These are phyloP conservation scores for Phodopus roborovskii DNA, from an alignment of 2,113 vertebrate genomes.

Conservation along the genomic window DNA sequence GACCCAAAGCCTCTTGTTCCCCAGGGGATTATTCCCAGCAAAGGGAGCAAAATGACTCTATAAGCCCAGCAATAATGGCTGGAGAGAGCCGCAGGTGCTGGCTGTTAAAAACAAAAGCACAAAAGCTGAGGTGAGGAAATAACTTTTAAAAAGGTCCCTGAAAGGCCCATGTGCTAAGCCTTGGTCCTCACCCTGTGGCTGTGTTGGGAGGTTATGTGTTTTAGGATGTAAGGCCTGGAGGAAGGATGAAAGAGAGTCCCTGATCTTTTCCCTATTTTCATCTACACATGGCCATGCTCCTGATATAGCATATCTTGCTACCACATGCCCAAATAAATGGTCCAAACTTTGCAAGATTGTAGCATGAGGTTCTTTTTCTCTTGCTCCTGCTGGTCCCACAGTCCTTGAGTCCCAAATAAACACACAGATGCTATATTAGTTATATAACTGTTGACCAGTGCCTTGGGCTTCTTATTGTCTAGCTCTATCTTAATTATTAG, in stretches of 20 bases:
- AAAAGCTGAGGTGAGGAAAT: neutral
- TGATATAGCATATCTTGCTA: neutral
- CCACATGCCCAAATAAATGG: neutral
- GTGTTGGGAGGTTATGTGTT: neutral
- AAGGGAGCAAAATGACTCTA: neutral
- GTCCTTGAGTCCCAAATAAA: too few species aligned
- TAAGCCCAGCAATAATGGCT: neutral
- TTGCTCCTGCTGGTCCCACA: too few species aligned
- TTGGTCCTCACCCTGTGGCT: neutral
- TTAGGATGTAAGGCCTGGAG: neutral
- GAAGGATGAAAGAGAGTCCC: neutral
- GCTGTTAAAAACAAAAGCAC: slow-evolving; percentile 13
- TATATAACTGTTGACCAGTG: too few species aligned
- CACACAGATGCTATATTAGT: too few species aligned
- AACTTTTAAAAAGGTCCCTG: neutral
- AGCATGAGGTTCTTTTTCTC: too few species aligned
- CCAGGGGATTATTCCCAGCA: neutral
- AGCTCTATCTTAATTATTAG: too few species aligned
- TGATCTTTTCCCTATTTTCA: neutral
- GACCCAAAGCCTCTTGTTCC: neutral
- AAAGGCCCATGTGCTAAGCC: neutral
- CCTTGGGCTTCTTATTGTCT: too few species aligned
- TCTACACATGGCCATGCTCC: neutral
- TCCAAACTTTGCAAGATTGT: neutral
- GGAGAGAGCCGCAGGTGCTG: neutral